Conservation (phyloP, 2,888 invertebrate species). For the Minunthozetes semirufus region DNA sequence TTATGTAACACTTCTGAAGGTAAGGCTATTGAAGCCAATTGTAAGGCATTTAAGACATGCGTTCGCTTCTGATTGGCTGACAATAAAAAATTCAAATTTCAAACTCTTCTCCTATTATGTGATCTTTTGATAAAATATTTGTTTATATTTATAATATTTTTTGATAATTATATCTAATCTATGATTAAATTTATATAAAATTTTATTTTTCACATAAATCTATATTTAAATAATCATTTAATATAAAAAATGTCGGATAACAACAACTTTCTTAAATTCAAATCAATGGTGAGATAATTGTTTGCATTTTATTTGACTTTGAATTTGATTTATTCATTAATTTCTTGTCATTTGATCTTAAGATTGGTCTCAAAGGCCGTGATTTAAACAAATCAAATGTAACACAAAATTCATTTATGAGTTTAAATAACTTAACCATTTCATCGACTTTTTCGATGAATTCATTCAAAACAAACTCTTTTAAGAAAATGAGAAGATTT, state of each 20-base stretch:
- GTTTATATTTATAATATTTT: neutral
- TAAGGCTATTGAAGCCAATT: neutral
- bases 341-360: neutral
- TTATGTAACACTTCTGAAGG: neutral
- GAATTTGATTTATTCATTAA: neutral
- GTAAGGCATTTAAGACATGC: neutral
- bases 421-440: slow-evolving; percentile 9
- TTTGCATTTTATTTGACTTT: too few species aligned
- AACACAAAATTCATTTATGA: neutral
- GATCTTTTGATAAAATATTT: neutral
- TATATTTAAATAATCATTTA: neutral
- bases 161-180: neutral
- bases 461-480: neutral
- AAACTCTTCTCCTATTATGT: neutral
- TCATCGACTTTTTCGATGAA: slow-evolving; percentile 7
- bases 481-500: slow-evolving; percentile 7
- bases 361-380: slow-evolving; percentile 12
- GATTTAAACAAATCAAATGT: neutral
- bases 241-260: neutral
- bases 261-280: neutral
- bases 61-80: neutral
- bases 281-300: slow-evolving; percentile 1
- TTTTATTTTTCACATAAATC: neutral
- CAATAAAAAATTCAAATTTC: neutral
- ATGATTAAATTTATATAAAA: neutral